Evolutionary conservation across 1,140 invertebrate species (phyloP).

Genomic region (Drosophila busckii): DNA sequence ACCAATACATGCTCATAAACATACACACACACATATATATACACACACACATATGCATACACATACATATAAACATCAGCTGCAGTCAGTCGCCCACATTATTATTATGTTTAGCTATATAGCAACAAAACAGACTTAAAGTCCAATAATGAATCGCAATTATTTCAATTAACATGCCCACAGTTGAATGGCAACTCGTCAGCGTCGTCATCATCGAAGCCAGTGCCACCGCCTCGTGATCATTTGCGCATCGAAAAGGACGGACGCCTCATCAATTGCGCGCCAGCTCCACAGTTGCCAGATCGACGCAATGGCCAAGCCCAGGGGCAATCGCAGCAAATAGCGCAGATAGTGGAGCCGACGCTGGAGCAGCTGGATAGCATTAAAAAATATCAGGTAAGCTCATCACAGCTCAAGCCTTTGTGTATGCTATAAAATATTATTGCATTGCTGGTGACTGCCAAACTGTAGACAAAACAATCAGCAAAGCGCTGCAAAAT

Average conservation of each 20-base stretch:
- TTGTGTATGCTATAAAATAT: slow-evolving; percentile 28
- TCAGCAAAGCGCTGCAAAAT: too few relatives aligned
- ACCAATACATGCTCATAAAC: slow-evolving; percentile 10
- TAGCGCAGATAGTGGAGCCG: slow-evolving; percentile 81
- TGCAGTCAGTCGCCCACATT: slow-evolving; percentile 9
- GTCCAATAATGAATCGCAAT: background rate
- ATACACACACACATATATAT: slow-evolving; percentile 11
- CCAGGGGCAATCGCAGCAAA: slow-evolving; percentile 78
- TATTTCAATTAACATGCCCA: too few relatives aligned
- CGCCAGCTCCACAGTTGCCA: slow-evolving; percentile 85
- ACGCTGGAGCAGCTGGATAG: slow-evolving; percentile 92
- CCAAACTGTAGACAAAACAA: too few relatives aligned
- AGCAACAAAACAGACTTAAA: background rate
- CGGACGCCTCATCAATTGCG: slow-evolving; percentile 82
- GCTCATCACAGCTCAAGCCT: slow-evolving; percentile 48
- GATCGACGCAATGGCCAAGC: slow-evolving; percentile 80
- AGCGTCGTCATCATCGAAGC: too few relatives aligned
- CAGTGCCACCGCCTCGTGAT: slow-evolving; percentile 87
- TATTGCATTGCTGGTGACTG: background rate
- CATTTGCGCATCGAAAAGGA: slow-evolving; percentile 83
- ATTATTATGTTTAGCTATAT: background rate
- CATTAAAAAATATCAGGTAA: slow-evolving; percentile 93
- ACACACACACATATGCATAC: slow-evolving; percentile 6
- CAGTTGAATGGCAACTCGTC: slow-evolving; percentile 78
- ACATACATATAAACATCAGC: background rate